Evolutionary conservation across 2,797 vertebrate species (phyloP).

Genomic region (Trematomus bernacchii): DNA sequence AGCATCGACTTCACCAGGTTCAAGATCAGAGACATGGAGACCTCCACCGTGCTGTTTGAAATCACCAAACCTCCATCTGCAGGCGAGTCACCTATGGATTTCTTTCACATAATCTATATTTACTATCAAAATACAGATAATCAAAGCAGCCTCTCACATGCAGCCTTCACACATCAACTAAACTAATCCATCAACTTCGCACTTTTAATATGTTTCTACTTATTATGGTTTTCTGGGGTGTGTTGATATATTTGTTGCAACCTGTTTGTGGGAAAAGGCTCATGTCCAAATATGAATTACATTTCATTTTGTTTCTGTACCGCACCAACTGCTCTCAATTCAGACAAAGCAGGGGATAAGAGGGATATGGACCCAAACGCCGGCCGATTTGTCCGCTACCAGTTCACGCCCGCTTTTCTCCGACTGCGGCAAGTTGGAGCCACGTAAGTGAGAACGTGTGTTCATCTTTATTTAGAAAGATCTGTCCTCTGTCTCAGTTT

Average conservation of each 20-base stretch:
- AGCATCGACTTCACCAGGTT: conserved; percentile 98
- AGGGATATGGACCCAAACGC: conserved; percentile 93
- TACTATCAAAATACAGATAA: neutral
- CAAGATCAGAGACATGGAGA: conserved; percentile 99
- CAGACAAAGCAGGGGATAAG: conserved; percentile 91
- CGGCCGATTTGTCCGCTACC: conserved; percentile 96
- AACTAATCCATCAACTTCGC: neutral
- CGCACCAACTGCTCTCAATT: conserved; percentile 23
- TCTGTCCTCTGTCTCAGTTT: neutral
- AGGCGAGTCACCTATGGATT: conserved; percentile 61
- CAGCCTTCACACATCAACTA: neutral
- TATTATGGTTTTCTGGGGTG: neutral
- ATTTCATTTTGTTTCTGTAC: conserved; percentile 4
- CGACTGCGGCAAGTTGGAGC: conserved; percentile 96
- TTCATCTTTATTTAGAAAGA: conserved; percentile 7
- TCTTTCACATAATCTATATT: conserved; percentile 1
- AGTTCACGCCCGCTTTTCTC: conserved; percentile 97
- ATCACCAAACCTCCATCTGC: conserved; percentile 93
- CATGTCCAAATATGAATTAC: neutral
- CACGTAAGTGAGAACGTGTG: conserved; percentile 90
- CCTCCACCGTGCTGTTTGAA: conserved; percentile 95
- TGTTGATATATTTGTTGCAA: neutral
- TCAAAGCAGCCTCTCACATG: neutral
- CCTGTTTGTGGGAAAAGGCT: neutral
- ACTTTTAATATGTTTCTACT: neutral